Base-by-base conservation (phyloP, 2,888 invertebrate species). In the Thecocarcelia acutangulata region DNA sequence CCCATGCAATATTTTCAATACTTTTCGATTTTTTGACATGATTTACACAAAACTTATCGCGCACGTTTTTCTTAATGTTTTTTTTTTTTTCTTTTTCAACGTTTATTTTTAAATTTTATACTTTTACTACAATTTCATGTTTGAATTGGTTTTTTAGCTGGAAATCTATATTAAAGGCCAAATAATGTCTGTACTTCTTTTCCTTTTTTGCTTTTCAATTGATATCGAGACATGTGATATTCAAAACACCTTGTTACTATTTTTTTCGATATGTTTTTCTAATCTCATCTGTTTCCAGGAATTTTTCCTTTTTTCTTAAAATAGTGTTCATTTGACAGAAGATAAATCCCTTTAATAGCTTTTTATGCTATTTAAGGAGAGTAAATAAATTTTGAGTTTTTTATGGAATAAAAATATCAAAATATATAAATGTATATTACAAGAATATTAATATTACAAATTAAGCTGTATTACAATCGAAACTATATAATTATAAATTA, bases 11-110 rank as follows among this genome's bases (percentile, higher is more conserved):
- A 81, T 80, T 82, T 82, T 84, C 82, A 82, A 80, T 83, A 83
- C 83, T 17, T 28, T 69, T 83, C 80, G 82, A 75, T 78, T 75
- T 33, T 81, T 84, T 88, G 89, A 89, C 88, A 85, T 88, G 88
- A 88, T 88, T 88, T 88, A 89, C 89, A 89, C 87, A 88, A 86
- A 85, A 77, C 84, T 86, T 84, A 84, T 85, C 87, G 88, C 86
- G 87, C 89, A 88, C 88, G 86, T 87, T 88, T 88, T 87, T 76
- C 68, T 44, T 13, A 85, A 85, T 85, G 87, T 83, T 85, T 85
- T 85, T 87, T 86, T 87, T 86, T 52, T 46, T 21, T 40, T 54
- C 46, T 66, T 33, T 37, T 37, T 40, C 33, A 33, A 33, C 33
- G 33, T 59, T 44, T 54, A 54, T 59, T 68, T 56, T 40, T 56